Evolutionary conservation across 2,888 invertebrate species (phyloP).

Genomic region (Desoria tigrina): DNA sequence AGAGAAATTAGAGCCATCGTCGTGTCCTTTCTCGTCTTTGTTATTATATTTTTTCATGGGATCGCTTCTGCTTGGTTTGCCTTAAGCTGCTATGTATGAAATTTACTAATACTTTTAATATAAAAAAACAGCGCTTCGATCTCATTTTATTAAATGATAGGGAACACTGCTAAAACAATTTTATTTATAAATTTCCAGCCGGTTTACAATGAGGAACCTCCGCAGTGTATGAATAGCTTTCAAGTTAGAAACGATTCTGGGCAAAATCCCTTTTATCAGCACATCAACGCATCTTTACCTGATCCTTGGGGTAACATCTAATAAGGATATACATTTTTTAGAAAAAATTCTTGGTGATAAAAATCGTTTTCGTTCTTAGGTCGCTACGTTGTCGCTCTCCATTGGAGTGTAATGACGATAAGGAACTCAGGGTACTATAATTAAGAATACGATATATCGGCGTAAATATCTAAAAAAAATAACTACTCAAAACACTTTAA

Average conservation of each 20-base stretch:
- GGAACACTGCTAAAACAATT: slow-evolving; percentile 3
- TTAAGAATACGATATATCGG: too few species aligned
- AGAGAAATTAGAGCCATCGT: slow-evolving; percentile 25
- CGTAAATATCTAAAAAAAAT: neutral
- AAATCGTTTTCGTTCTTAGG: slow-evolving; percentile 1
- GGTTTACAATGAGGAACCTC: neutral
- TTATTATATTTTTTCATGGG: slow-evolving; percentile 29
- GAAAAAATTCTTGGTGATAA: neutral
- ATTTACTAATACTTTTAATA: too few species aligned
- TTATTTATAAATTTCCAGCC: slow-evolving; percentile 17
- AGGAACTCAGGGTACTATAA: slow-evolving; percentile 38
- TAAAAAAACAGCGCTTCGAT: too few species aligned
- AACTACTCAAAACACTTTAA: neutral
- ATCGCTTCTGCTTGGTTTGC: slow-evolving; percentile 32
- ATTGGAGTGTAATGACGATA: slow-evolving; percentile 34
- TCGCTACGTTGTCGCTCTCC: slow-evolving; percentile 31
- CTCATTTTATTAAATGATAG: too few species aligned
- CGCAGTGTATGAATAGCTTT: neutral
- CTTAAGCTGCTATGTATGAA: slow-evolving; percentile 24
- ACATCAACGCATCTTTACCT: slow-evolving; percentile 8
- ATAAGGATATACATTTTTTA: neutral
- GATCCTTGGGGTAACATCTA: slow-evolving; percentile 23
- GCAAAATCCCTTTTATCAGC: slow-evolving; percentile 22
- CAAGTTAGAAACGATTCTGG: neutral
- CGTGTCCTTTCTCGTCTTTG: slow-evolving; percentile 24